phyloP scores from a whole-genome alignment of 1,140 invertebrate genomes.

The Heliconius nattereri region DNA sequence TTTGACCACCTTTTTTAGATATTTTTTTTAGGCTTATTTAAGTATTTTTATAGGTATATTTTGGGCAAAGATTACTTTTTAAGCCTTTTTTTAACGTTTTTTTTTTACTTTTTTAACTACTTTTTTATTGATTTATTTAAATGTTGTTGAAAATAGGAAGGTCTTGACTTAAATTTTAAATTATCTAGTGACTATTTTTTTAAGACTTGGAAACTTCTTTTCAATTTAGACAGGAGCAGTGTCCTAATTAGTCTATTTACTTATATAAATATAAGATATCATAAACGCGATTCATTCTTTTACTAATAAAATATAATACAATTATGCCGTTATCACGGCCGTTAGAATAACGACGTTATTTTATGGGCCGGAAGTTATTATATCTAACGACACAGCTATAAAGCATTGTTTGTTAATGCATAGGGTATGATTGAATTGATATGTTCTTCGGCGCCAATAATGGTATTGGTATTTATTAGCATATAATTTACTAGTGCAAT shows the following conservation, averaged over 20 bases:
- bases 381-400: slow-evolving; percentile 15
- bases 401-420: slow-evolving; percentile 13
- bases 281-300: not conserved
- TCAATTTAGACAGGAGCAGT: too few relatives aligned
- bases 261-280: not conserved
- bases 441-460: slow-evolving; percentile 3
- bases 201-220: too few relatives aligned
- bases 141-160: too few relatives aligned
- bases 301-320: not conserved
- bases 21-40: not conserved
- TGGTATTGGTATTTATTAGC: not conserved
- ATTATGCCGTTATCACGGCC: slow-evolving; percentile 11
- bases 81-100: too few relatives aligned
- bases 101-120: too few relatives aligned
- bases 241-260: not conserved
- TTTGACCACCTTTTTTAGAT: slow-evolving; percentile 48
- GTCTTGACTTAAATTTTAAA: too few relatives aligned
- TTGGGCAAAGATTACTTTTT: too few relatives aligned
- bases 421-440: slow-evolving; percentile 3
- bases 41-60: too few relatives aligned
- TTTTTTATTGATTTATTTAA: too few relatives aligned
- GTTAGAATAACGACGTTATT: slow-evolving; percentile 25
- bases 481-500: not conserved
- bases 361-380: slow-evolving; percentile 29
- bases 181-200: too few relatives aligned